Conservation (phyloP, 2,888 invertebrate genomes). For the Ectropis crepuscularia region DNA sequence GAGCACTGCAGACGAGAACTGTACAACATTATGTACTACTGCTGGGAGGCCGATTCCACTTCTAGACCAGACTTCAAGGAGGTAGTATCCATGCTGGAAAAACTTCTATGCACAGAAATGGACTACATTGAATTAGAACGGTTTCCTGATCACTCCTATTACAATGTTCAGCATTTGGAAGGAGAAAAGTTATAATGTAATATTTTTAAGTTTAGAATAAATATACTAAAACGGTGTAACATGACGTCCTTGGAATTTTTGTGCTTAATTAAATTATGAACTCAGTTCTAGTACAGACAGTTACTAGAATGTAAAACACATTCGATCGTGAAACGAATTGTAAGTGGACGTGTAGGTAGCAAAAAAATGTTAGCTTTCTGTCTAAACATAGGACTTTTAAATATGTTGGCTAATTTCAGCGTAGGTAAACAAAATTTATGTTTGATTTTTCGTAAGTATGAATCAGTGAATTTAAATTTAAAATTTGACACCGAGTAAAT, state of each 20-base stretch:
- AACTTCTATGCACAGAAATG: slow-evolving; percentile 93
- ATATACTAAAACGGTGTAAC: neutral
- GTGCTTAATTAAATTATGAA: neutral
- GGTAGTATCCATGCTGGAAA: slow-evolving; percentile 91
- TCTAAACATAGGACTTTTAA: too few species aligned
- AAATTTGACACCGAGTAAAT: too few species aligned
- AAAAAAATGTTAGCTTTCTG: too few species aligned
- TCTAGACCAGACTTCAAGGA: slow-evolving; percentile 94
- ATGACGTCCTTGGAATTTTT: neutral
- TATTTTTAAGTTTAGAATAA: neutral
- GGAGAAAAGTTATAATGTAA: slow-evolving; percentile 87
- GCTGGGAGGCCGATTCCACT: slow-evolving; percentile 95
- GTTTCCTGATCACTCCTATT: slow-evolving; percentile 97
- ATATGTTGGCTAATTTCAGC: too few species aligned
- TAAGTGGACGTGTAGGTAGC: too few species aligned
- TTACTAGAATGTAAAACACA: too few species aligned
- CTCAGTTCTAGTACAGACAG: neutral
- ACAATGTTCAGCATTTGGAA: slow-evolving; percentile 93
- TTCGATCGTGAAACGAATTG: too few species aligned
- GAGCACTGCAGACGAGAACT: slow-evolving; percentile 96
- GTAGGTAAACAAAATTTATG: too few species aligned
- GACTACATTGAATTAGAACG: slow-evolving; percentile 97
- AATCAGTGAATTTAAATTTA: too few species aligned
- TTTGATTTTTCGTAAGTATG: too few species aligned
- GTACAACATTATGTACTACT: slow-evolving; percentile 98